phyloP scores from a whole-genome alignment of 2,888 invertebrate genomes.

The Carpatolechia fugitivella region DNA sequence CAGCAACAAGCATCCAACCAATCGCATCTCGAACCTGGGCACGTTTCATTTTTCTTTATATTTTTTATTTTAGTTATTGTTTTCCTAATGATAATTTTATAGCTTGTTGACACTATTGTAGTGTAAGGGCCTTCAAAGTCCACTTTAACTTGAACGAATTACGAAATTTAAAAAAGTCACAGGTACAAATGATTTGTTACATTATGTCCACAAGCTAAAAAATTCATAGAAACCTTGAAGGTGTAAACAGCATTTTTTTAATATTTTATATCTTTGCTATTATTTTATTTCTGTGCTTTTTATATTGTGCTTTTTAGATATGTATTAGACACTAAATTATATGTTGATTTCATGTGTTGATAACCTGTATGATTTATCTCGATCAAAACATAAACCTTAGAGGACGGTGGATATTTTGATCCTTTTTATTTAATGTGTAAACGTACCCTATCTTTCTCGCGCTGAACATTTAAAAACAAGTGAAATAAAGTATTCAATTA shows the following conservation, averaged over 20 bases:
- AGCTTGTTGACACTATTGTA: conserved; percentile 29
- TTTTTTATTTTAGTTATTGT: conserved; percentile 64
- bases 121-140: too few species aligned
- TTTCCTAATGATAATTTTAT: conserved; percentile 33
- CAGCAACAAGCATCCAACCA: conserved; percentile 86
- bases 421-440: too few species aligned
- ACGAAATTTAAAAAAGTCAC: too few species aligned
- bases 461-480: too few species aligned
- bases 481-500: background rate
- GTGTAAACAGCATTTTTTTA: conserved; percentile 33
- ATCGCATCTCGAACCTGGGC: conserved; percentile 95
- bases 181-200: too few species aligned
- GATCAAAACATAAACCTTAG: background rate
- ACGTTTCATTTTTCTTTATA: conserved; percentile 83
- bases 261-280: conserved; percentile 36
- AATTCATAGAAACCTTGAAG: conserved; percentile 23
- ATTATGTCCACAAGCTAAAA: conserved; percentile 29
- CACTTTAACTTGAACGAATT: too few species aligned
- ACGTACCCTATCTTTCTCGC: too few species aligned
- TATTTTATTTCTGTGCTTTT: conserved; percentile 43
- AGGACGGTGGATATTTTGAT: too few species aligned
- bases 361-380: background rate
- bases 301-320: conserved; percentile 40
- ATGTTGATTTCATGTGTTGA: conserved; percentile 33
- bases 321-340: conserved; percentile 23